Conservation (phyloP, 1,140 invertebrate species). For the Aleiodes sp. region DNA sequence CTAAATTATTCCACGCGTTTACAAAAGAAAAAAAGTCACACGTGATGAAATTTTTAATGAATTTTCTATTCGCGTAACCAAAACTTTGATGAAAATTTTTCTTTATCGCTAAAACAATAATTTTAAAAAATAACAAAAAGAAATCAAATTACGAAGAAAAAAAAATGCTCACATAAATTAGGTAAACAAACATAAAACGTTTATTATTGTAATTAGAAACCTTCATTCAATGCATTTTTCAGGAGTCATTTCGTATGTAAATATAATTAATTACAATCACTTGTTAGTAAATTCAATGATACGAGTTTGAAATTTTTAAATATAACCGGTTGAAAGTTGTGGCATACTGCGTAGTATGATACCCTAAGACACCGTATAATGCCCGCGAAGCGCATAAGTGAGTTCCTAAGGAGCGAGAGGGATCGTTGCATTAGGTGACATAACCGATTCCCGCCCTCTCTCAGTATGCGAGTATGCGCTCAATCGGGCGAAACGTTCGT, state of each 20-base stretch:
- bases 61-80: too few relatives aligned
- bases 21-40: too few relatives aligned
- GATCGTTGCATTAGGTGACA: conserved; percentile 17
- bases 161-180: not conserved
- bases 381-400: conserved; percentile 11
- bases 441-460: conserved; percentile 15
- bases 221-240: not conserved
- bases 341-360: conserved; percentile 13
- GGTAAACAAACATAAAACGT: not conserved
- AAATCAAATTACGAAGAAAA: too few relatives aligned
- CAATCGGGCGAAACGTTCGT: conserved; percentile 15
- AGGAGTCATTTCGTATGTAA: too few relatives aligned
- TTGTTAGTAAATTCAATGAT: conserved; percentile 5
- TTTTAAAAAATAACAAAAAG: too few relatives aligned
- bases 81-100: too few relatives aligned
- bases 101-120: too few relatives aligned
- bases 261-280: not conserved
- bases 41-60: too few relatives aligned
- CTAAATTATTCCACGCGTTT: too few relatives aligned
- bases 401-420: conserved; percentile 8
- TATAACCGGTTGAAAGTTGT: conserved; percentile 9
- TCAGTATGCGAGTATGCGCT: not conserved
- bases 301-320: not conserved
- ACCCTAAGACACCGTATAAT: not conserved
- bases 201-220: not conserved